Evolutionary conservation across 2,888 invertebrate species (phyloP), one percentile per base, ranked within the genome.

Genomic region (Serrognathus titanus): DNA sequence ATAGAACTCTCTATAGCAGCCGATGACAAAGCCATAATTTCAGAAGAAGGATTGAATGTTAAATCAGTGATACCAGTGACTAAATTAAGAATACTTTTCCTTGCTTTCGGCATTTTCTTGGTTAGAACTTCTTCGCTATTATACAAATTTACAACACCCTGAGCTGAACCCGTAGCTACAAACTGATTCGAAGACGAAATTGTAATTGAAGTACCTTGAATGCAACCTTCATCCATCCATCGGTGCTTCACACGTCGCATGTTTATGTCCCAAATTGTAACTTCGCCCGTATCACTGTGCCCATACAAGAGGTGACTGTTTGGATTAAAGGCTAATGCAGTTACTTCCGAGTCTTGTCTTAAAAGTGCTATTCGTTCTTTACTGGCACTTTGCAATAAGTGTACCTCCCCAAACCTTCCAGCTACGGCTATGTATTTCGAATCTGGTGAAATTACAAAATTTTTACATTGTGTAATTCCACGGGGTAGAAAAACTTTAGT

Each of bases 111-210:
- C n/a, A 73, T 66, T 49, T 75, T 75, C 0, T 75, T 75, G n/a
- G 75, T 71, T 13, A 86, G 70, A 5, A 86, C 77, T 31, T 82
- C 82, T 3, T 84, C 80, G 9, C 83, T 82, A 56, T 91, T 85
- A 74, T 97, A 97, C 3, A 97, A 74, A 78, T 97, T 97, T 0
- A 97, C 95, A 35, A 94, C 89, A 36, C 97, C 97, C 69, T 93
- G 90, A 52, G 83, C 83, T 48, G 93, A 95, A 12, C 97, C 97
- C 41, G 92, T 87, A 0, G 94, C 95, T 38, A 97, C 64, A 66
- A 91, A 86, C 60, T 88, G 87, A 47, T 89, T 87, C 72, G 89
- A 89, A 0, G 85, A 81, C 24, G 94, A 91, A 20, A 87, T 75
- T 0, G 88, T 81, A 40, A 97, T 71, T 6, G 84, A 78, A 0